Evolutionary conservation across 1,140 invertebrate genomes (phyloP), one percentile per base, ranked within the genome.

Genomic region (Pogonognathellus flavescens): DNA sequence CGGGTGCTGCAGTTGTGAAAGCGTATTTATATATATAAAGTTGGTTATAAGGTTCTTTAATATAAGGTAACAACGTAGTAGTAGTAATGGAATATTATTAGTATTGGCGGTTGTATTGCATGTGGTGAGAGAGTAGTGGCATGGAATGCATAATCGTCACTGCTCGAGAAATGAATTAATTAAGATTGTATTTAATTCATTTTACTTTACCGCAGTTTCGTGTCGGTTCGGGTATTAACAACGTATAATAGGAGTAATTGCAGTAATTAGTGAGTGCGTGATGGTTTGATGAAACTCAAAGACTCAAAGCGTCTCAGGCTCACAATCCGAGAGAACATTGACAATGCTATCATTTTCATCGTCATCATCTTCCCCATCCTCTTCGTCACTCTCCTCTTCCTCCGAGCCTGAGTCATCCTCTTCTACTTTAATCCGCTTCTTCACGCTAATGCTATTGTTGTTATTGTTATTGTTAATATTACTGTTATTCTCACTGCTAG

Each of bases 281-380:
- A 41, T 41, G 31, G 2, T 41, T 41, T 41, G 31, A 41, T 41
- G 31, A 41, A 1, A 41, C 31, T 41, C 31, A 41, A 41, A n/a
- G n/a, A 25, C 25, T 72, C 66, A 72, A 25, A 72, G 66, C 31
- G 41, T 72, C 25, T 84, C 86, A 16, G 57, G 16, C 31, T 84
- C 86, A 53, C 66, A 72, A 86, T 86, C 86, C 18, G 86, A 87
- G 20, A 87, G 57, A 50, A 87, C 80, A 80, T 87, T 87, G 25
- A 87, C 86, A 55, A 72, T 84, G 59, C 53, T 80, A 53, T 41
- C 72, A 50, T 82, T 60, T 57, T 85, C 80, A 20, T 83, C 70
- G 0, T 84, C 86, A 18, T 86, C 81, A 31, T 50, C 83, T 53
- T 84, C 81, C 10, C 60, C 60, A 5, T 86, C 83, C 70, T 84